Base-by-base conservation (phyloP, 23 tunicate genomes). In the Halocynthia aurantium region DNA sequence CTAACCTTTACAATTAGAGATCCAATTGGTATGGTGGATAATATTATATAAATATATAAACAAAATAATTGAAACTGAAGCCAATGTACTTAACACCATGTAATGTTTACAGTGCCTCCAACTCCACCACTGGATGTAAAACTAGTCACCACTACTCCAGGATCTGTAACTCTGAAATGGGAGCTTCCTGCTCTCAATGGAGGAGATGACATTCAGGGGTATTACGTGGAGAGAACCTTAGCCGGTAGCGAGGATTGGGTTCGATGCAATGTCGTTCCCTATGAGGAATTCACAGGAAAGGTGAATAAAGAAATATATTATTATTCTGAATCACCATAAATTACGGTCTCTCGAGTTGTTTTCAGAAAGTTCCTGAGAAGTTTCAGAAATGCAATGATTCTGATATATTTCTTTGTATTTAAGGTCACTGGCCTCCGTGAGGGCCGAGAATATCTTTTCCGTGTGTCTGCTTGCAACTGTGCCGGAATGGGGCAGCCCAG, bases 401-500 rank as follows among this genome's bases (percentile, higher is more conserved):
- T 20, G 20, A 67, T 67, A 2, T 15, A n/a, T 67, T 67, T 67
- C 31, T 5, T 57, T 76, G 31, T 62, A n/a, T n/a, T n/a, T n/a
- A 52, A 80, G 76, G 54, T 80, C 15, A 69, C 63, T 52, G 73
- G 73, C 5, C 61, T 80, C 7, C 83, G 83, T 19, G 9, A 31
- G 10, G 83, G 83, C 11, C 78, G 83, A 8, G 52, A 10, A 51
- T 80, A 80, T 54, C 6, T 50, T 5, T 80, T 80, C 80, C 53
- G 83, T 10, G 76, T 80, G 13, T 70, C 18, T 21, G 83, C 83
- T 31, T 80, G n/a, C 56, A 80, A 80, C 58, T 80, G 65, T 11
- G 78, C 77, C 63, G 83, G 83, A 17, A 72, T 80, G 19, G 73
- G 76, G 51, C 15, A 80, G 50, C 80, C 83, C 50, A 66, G 76